Evolutionary conservation across 2,797 vertebrate species (phyloP).

Genomic region (Ctenosaura bakeri): DNA sequence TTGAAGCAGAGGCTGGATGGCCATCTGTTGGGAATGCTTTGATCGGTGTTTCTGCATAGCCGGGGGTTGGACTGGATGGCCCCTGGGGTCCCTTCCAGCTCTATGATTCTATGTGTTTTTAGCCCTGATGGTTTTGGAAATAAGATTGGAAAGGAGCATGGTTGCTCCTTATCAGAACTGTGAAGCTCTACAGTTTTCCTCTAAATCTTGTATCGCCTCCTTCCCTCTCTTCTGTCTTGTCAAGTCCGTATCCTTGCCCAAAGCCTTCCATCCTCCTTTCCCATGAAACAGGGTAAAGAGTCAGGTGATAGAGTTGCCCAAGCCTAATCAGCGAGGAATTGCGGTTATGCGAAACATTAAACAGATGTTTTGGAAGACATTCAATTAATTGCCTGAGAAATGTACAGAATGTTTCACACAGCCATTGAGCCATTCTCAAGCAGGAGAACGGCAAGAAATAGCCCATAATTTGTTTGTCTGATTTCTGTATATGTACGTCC

Average conservation of each 20-base stretch:
- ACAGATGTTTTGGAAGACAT: background rate
- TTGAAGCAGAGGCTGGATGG: too few species aligned
- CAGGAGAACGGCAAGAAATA: conserved; percentile 5
- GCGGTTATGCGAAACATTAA: background rate
- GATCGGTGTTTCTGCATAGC: too few species aligned
- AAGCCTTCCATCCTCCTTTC: too few species aligned
- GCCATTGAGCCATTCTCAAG: conserved; percentile 40
- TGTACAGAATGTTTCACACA: background rate
- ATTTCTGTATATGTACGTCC: background rate
- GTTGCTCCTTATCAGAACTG: too few species aligned
- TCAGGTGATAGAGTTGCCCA: background rate
- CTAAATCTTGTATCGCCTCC: too few species aligned
- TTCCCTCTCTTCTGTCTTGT: too few species aligned
- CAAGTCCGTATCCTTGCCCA: too few species aligned
- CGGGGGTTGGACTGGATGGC: too few species aligned
- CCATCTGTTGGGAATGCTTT: too few species aligned
- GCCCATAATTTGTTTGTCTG: background rate
- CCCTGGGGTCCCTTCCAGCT: too few species aligned
- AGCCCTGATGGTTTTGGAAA: background rate
- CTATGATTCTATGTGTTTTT: background rate
- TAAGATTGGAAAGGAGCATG: background rate
- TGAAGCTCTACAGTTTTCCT: too few species aligned
- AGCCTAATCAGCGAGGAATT: background rate
- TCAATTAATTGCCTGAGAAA: background rate
- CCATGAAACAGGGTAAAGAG: too few species aligned